Conservation (phyloP, 2,113 vertebrate genomes). For the Festucalex cinctus region DNA sequence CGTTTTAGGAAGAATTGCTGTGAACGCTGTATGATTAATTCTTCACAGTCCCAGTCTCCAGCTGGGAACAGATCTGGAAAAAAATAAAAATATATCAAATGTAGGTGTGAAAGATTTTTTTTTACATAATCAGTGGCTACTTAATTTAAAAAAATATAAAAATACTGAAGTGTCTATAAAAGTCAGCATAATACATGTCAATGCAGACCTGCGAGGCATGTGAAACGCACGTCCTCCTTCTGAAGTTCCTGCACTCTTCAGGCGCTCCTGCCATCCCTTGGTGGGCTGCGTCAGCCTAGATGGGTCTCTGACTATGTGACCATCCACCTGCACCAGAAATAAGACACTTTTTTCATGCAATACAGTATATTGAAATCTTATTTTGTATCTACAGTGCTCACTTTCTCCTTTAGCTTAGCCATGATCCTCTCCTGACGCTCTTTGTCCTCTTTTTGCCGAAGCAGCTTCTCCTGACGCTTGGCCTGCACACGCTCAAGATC, state of each 20-base stretch:
- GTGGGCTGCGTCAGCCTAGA: conserved; percentile 71
- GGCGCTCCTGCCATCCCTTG: conserved; percentile 75
- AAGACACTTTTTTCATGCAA: not conserved
- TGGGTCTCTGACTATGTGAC: conserved; percentile 66
- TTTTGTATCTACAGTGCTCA: conserved; percentile 31
- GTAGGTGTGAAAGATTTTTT: not conserved
- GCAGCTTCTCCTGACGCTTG: conserved; percentile 74
- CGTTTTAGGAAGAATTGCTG: not conserved
- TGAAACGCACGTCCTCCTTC: conserved; percentile 53
- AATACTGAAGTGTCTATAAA: not conserved
- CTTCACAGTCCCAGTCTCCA: conserved; percentile 81
- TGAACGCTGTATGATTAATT: not conserved
- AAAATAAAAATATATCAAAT: conserved; percentile 5
- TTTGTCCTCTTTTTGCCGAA: conserved; percentile 70
- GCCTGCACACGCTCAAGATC: conserved; percentile 79
- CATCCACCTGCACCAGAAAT: conserved; percentile 69
- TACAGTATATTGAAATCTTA: not conserved
- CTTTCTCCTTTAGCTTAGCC: conserved; percentile 82
- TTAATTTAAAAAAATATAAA: not conserved
- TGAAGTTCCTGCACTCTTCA: conserved; percentile 58
- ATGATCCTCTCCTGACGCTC: conserved; percentile 76
- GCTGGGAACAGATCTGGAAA: conserved; percentile 75
- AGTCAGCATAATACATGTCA: not conserved
- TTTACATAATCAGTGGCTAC: not conserved
- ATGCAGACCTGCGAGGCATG: conserved; percentile 73